Evolutionary conservation across 2,888 invertebrate species (phyloP), one percentile per base, ranked within the genome.

Genomic region (Cantharis rufa): DNA sequence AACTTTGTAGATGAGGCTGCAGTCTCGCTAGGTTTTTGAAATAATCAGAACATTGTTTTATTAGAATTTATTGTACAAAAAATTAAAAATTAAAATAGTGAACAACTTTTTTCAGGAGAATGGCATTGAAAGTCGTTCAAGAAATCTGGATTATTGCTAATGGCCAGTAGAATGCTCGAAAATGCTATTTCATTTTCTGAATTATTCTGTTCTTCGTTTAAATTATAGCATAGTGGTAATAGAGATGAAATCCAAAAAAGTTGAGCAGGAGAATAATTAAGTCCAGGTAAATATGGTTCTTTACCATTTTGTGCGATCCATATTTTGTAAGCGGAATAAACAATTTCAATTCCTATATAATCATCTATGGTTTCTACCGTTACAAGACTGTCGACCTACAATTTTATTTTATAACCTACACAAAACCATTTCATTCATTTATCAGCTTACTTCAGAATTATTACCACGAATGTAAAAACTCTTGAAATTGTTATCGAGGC

Each of bases 311-410:
- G 89, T 10, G 90, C 88, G 0, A 90, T 91, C 94, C 94, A 95
- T 10, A 91, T 90, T 70, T 92, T 90, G 86, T 96, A 96, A 0
- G 95, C 96, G 80, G 91, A 90, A 87, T 96, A 97, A 0, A 96
- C 95, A 84, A 95, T 93, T 85, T 96, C 96, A 79, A 86, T 13
- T 13, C 48, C 75, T 15, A 62, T 24, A 15, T 62, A 18, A 18
- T 75, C 64, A 13, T 32, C 48, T 15, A 70, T 32, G 5, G 96
- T 97, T 86, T 97, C 97, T 11, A 95, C 95, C 86, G 27, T 27
- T 28, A 66, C 7, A 69, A 69, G 24, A 28, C 15, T 27, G 10
- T 16, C 69, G 11, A 28, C 27, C 28, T 69, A 15, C 15, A 69
- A 28, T 27, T 28, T 28, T 15, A 28, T 48, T 48, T 48, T 48